These are phyloP conservation scores for Argyrosomus japonicus DNA, from an alignment of 2,113 vertebrate species.

Conservation along the genomic window DNA sequence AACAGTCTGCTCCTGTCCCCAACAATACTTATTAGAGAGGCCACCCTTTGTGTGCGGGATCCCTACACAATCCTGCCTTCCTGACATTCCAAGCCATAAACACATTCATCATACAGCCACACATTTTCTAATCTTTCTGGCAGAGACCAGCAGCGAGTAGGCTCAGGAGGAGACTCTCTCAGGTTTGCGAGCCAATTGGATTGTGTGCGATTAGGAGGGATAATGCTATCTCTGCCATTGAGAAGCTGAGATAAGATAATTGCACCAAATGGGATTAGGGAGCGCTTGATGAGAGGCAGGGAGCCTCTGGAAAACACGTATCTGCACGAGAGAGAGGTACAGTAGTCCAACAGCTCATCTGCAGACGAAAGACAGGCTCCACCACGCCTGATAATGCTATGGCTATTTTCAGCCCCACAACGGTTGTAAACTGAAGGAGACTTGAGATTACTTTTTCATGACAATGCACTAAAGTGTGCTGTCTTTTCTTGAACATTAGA, in stretches of 20 bases:
- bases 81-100: slow-evolving; percentile 48
- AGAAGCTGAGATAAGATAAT: slow-evolving; percentile 83
- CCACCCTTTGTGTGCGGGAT: slow-evolving; percentile 53
- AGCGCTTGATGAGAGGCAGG: slow-evolving; percentile 70
- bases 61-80: slow-evolving; percentile 23
- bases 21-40: slow-evolving; percentile 46
- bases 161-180: slow-evolving; percentile 57
- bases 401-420: slow-evolving; percentile 44
- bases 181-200: slow-evolving; percentile 72
- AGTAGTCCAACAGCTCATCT: slow-evolving; percentile 57
- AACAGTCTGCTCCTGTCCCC: slow-evolving; percentile 63
- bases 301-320: slow-evolving; percentile 60
- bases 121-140: slow-evolving; percentile 57
- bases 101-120: slow-evolving; percentile 44
- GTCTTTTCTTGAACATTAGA: slow-evolving; percentile 21
- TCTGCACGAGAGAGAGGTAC: slow-evolving; percentile 59
- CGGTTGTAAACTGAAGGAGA: slow-evolving; percentile 21
- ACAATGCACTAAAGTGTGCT: slow-evolving; percentile 8
- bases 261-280: slow-evolving; percentile 82
- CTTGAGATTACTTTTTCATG: slow-evolving; percentile 12
- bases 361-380: slow-evolving; percentile 68
- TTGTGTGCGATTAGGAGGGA: slow-evolving; percentile 78
- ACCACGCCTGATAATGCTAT: slow-evolving; percentile 49
- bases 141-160: slow-evolving; percentile 36
- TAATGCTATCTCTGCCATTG: slow-evolving; percentile 78